These are phyloP conservation scores for Rhinatrema bivittatum DNA, from an alignment of 2,797 vertebrate genomes.

Conservation along the genomic window DNA sequence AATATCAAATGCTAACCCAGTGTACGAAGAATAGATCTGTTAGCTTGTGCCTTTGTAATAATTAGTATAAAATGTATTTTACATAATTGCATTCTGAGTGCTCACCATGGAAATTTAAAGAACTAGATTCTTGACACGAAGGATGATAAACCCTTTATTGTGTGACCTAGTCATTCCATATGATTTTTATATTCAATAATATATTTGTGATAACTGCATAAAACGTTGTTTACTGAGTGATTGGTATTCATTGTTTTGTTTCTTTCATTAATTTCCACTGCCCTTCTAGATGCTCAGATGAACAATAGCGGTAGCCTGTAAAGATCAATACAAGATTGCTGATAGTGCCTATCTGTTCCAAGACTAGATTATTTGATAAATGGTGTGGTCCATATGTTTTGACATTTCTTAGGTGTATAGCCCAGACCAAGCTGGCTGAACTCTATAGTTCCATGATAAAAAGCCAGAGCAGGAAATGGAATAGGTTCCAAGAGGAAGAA, in stretches of 20 bases:
- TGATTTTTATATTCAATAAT: slow-evolving; percentile 3
- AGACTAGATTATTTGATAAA: slow-evolving; percentile 97
- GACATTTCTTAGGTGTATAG: slow-evolving; percentile 70
- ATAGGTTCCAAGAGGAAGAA: slow-evolving; percentile 13
- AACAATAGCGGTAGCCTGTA: slow-evolving; percentile 86
- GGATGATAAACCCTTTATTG: too few species aligned
- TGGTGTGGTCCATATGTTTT: slow-evolving; percentile 78
- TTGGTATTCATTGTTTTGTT: slow-evolving; percentile 90
- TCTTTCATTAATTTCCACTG: slow-evolving; percentile 94
- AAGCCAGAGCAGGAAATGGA: slow-evolving; percentile 26
- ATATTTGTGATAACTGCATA: slow-evolving; percentile 20
- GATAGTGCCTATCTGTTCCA: slow-evolving; percentile 94
- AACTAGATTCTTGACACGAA: too few species aligned
- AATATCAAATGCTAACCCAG: too few species aligned
- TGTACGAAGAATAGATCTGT: too few species aligned
- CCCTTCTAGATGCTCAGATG: slow-evolving; percentile 80
- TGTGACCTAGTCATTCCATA: neutral
- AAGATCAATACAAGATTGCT: slow-evolving; percentile 97
- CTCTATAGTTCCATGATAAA: slow-evolving; percentile 35
- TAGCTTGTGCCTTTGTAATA: too few species aligned
- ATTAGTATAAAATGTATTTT: too few species aligned
- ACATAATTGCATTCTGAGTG: too few species aligned
- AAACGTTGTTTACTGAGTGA: slow-evolving; percentile 54
- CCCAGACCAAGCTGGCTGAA: slow-evolving; percentile 52
- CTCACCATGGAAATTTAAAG: too few species aligned